Percentiles rank a stretch among this genome's conserved stretches.
Evolutionary conservation across 2,797 vertebrate species (phyloP).

Genomic region (Remorina albescens): DNA sequence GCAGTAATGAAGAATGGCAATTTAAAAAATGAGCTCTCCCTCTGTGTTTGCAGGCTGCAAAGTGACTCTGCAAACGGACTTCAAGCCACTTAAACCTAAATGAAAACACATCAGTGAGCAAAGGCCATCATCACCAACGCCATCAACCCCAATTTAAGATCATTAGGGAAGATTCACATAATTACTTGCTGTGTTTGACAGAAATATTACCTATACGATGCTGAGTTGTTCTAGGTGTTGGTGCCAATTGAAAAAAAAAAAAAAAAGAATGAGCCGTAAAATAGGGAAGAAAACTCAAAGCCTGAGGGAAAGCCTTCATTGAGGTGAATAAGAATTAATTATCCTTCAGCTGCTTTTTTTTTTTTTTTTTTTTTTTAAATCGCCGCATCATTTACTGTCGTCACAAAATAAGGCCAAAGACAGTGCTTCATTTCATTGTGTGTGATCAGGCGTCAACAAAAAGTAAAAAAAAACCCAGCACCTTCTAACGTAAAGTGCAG

Average conservation of each 20-base stretch:
- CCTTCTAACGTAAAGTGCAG: too few relatives aligned
- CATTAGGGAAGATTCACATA: slow-evolving; percentile 38
- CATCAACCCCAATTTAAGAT: slow-evolving; percentile 32
- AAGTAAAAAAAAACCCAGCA: not conserved
- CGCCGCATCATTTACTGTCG: slow-evolving; percentile 1
- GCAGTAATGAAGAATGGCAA: slow-evolving; percentile 49
- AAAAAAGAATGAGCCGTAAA: not conserved
- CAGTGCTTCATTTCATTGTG: slow-evolving; percentile 4
- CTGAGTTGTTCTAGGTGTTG: not conserved
- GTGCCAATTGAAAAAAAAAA: not conserved
- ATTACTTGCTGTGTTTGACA: slow-evolving; percentile 35
- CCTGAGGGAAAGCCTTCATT: slow-evolving; percentile 3
- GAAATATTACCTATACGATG: slow-evolving; percentile 31
- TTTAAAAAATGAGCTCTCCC: slow-evolving; percentile 33
- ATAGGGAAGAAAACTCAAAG: not conserved
- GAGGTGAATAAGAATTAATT: slow-evolving; percentile 10
- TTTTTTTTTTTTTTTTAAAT: too few relatives aligned
- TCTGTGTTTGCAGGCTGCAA: slow-evolving; percentile 11
- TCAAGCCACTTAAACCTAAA: slow-evolving; percentile 53
- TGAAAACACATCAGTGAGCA: slow-evolving; percentile 34
- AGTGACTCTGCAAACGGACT: slow-evolving; percentile 16
- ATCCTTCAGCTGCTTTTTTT: slow-evolving; percentile 11
- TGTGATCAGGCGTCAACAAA: not conserved
- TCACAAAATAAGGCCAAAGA: slow-evolving; percentile 22
- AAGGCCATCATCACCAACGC: slow-evolving; percentile 7